Percentiles rank a stretch among this genome's conserved stretches.
phyloP scores from a whole-genome alignment of 2,888 invertebrate species.

The Euphydryas editha region DNA sequence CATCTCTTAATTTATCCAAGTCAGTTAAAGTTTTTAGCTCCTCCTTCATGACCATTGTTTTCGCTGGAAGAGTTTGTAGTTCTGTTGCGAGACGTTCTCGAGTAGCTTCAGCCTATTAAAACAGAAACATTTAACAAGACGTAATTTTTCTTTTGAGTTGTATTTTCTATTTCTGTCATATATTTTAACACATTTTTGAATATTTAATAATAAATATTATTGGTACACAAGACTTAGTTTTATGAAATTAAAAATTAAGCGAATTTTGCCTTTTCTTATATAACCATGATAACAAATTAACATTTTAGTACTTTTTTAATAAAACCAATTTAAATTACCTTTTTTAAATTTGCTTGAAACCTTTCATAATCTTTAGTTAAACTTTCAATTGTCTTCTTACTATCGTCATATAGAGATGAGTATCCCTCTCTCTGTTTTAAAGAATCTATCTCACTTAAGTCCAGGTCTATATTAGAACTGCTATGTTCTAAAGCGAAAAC shows the following conservation, averaged over 20 bases:
- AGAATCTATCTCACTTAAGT: constrained; percentile 82
- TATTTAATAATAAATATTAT: no score
- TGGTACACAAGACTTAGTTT: no score
- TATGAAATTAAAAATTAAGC: no score
- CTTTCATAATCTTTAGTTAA: constrained; percentile 81
- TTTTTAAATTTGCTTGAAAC: constrained; percentile 84
- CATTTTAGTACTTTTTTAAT: background rate
- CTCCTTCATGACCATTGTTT: constrained; percentile 85
- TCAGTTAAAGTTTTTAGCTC: constrained; percentile 85
- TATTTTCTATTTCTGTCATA: no score
- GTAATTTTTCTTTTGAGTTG: no score
- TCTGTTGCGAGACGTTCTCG: constrained; percentile 79
- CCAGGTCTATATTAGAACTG: constrained; percentile 85
- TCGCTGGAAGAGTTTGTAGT: constrained; percentile 87
- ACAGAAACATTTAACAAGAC: no score
- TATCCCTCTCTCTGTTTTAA: constrained; percentile 77
- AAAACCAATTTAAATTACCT: constrained; percentile 59
- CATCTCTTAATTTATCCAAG: constrained; percentile 82
- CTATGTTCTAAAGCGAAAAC: constrained; percentile 86
- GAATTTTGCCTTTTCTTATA: no score
- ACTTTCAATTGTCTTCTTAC: constrained; percentile 75
- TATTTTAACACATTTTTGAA: no score
- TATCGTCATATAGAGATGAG: constrained; percentile 72
- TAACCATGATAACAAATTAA: no score
- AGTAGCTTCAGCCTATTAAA: constrained; percentile 69